phyloP scores from a whole-genome alignment of 2,113 vertebrate genomes.

The Rhabdomys dilectus region DNA sequence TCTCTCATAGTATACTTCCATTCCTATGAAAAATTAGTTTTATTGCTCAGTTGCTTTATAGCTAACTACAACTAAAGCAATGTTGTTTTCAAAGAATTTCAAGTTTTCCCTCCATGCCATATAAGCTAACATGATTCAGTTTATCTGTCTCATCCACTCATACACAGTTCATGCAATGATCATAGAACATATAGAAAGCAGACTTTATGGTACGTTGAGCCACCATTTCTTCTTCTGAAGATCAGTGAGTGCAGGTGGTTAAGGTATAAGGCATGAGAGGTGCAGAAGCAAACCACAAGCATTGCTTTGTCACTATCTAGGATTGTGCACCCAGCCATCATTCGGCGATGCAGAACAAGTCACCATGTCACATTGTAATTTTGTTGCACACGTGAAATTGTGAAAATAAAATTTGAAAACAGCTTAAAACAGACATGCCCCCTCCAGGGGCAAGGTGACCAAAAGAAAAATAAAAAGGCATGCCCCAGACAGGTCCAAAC shows the following conservation, averaged over 20 bases:
- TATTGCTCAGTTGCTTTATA: background rate
- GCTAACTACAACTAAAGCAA: background rate
- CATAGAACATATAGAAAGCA: background rate
- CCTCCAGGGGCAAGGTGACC: too few relatives aligned
- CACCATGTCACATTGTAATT: background rate
- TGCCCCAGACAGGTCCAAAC: too few relatives aligned
- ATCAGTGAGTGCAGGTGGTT: background rate
- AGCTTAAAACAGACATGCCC: too few relatives aligned
- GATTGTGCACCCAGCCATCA: background rate
- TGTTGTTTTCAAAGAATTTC: background rate
- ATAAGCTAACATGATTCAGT: background rate
- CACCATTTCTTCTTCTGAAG: background rate
- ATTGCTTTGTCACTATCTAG: background rate
- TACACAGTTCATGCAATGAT: background rate
- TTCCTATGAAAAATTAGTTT: background rate
- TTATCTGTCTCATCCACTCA: background rate
- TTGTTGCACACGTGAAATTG: too few relatives aligned
- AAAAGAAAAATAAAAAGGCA: too few relatives aligned
- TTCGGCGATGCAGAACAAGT: background rate
- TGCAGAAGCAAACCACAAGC: background rate
- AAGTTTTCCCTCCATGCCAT: background rate
- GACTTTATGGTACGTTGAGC: background rate
- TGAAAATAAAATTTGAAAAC: too few relatives aligned
- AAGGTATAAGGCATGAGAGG: background rate
- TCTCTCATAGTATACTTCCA: background rate